Conservation (phyloP, 2,797 vertebrate species). For the Coranthus polyacanthus region DNA sequence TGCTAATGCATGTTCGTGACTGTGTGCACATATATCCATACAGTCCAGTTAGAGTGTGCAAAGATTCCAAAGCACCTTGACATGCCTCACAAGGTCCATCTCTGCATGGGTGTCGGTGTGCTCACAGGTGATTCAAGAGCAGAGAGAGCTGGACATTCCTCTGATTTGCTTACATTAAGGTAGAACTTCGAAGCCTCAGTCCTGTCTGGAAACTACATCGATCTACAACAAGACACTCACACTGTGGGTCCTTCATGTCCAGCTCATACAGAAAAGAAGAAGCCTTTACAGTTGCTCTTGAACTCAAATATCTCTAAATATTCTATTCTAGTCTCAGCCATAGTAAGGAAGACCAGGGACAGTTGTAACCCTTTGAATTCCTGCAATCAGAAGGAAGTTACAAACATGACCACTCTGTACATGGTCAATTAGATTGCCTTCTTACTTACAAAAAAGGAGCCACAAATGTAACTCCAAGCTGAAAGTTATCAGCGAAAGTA, state of each 20-base stretch:
- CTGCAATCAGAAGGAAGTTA: no score
- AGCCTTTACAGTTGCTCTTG: constrained; percentile 26
- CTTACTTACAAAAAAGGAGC: no score
- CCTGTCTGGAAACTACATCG: constrained; percentile 43
- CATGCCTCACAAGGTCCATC: constrained; percentile 49
- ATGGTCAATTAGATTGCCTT: no score
- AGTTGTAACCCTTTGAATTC: no score
- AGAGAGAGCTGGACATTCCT: constrained; percentile 26
- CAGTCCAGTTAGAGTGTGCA: constrained; percentile 35
- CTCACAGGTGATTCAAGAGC: constrained; percentile 54
- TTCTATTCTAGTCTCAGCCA: no score
- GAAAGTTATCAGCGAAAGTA: no score
- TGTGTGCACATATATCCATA: constrained; percentile 42
- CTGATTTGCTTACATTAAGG: constrained; percentile 30
- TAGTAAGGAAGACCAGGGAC: no score
- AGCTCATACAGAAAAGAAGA: constrained; percentile 18
- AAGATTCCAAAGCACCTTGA: constrained; percentile 61
- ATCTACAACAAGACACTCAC: constrained; percentile 46
- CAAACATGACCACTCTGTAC: no score
- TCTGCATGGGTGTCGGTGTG: constrained; percentile 52
- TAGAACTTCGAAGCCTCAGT: constrained; percentile 18
- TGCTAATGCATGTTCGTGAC: constrained; percentile 46
- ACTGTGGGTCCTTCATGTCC: constrained; percentile 35
- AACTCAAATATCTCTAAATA: no score
- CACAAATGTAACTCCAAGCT: no score